Evolutionary conservation across 2,113 vertebrate species (phyloP), one percentile per base, ranked within the genome.

Genomic region (Pao palembangensis): DNA sequence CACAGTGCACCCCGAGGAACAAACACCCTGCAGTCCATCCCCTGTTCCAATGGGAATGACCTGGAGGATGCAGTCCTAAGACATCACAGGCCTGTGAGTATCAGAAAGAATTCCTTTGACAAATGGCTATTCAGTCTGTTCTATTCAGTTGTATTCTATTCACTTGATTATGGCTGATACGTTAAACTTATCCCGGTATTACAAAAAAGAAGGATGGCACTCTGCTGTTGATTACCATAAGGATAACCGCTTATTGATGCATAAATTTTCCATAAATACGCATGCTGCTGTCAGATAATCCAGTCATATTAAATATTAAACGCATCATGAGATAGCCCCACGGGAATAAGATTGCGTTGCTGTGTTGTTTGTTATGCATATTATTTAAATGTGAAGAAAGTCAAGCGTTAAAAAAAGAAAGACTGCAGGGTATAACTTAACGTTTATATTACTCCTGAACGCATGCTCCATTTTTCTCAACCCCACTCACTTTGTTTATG

Each of bases 251-350:
- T 38, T 38, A 38, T 38, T 38, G 34, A 8, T 3, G n/a, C 48
- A 50, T 50, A 11, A 20, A 20, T n/a, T 50, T 17, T 18, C 8
- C 16, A 18, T n/a, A 16, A 47, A 47, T 16, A 58, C 25, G 31
- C 51, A 25, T 54, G 62, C 55, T 43, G 20, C 56, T 63, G 71
- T 73, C 55, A 68, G 34, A 58, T 31, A 71, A 72, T 0, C 58
- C 58, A 65, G 68, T 80, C 68, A n/a, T 73, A 84, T 82, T 3
- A 71, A 81, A 76, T 51, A 67, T 79, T 80, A 28, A 85, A 63
- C 25, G 23, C 44, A 61, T 68, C 19, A 61, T 55, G 61, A 42
- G 19, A 61, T 46, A 38, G 73, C 67, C 63, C 61, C 19, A 14
- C 62, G 58, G 72, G 12, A 38, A 38, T 38, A 21, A 44, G 73